Evolutionary conservation across 2,113 vertebrate genomes (phyloP).

Genomic region (Sinocyclocheilus anophthalmus): DNA sequence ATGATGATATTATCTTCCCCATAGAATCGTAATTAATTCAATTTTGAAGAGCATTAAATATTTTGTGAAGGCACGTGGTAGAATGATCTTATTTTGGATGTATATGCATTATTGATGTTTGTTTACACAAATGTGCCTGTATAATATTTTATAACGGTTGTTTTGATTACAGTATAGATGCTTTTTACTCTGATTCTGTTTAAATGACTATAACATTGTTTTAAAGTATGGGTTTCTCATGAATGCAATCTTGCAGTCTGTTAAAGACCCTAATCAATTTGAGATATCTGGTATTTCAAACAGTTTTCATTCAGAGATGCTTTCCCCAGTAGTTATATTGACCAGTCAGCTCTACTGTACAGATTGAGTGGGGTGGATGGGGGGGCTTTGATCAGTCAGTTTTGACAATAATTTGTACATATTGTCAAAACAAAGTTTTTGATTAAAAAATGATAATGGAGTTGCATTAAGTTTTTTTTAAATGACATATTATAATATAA

Average conservation of each 20-base stretch:
- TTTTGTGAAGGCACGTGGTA: neutral
- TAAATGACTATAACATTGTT: neutral
- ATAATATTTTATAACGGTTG: neutral
- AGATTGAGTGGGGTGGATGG: neutral
- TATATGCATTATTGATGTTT: neutral
- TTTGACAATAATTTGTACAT: neutral
- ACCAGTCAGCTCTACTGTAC: neutral
- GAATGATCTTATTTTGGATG: neutral
- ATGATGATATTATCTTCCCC: neutral
- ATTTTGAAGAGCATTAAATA: neutral
- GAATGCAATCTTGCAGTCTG: neutral
- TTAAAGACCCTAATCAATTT: neutral
- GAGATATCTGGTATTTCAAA: neutral
- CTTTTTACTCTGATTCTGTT: neutral
- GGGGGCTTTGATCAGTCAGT: neutral
- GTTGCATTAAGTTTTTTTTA: neutral
- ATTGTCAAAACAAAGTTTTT: neutral
- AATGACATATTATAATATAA: too few relatives aligned
- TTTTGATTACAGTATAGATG: neutral
- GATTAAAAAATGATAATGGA: neutral
- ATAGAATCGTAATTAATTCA: neutral
- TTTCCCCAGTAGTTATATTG: conserved; percentile 17
- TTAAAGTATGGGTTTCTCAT: neutral
- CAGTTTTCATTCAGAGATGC: neutral
- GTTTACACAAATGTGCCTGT: neutral